Evolutionary conservation across 2,113 vertebrate species (phyloP), one percentile per base, ranked within the genome.

Genomic region (Tautogolabrus adspersus): DNA sequence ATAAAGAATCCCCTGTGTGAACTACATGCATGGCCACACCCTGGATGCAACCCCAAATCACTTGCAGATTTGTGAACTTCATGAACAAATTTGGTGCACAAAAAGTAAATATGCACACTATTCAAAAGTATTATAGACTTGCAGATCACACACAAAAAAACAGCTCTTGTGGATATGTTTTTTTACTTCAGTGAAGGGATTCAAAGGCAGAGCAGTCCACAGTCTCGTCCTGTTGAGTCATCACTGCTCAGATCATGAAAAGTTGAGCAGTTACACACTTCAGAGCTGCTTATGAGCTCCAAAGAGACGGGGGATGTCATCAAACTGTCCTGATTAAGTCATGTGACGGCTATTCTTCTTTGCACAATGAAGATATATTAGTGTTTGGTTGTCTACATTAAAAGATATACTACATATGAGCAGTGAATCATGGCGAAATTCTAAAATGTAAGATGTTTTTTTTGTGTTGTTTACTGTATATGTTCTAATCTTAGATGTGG

Each of bases 1-100:
- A 92, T 92, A 92, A 93, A 91, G 88, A 82, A 78, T 84, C 83
- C 72, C 85, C 86, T 92, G 87, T 93, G 84, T 80, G 65, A 78
- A 75, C 67, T 46, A 66, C 46, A 65, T 59, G 66, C 6, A 1
- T 67, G 69, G 67, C 84, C 90, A 90, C 82, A 78, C 87, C 87
- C 91, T 92, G 72, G 70, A 86, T 72, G 76, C 65, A 63, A 75
- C 21, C 8, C 19, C 4, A 13, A 52, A n/a, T 49, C 5, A 19
- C 3, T 49, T 19, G 18, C 47, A 59, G 49, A 47, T 15, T 5
- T 46, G 47, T 23, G 44, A 58, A 70, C 70, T 34, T 34, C 1
- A 34, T 34, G 6, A 34, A 44, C 47, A 65, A 42, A 55, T 23
- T 34, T n/a, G 30, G 58, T 38, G 64, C 22, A 13, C 11, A 42